Percentiles rank a stretch among this genome's conserved stretches.
These are phyloP conservation scores for Drosophila greeni DNA, from an alignment of 2,888 invertebrate species.

Conservation along the genomic window DNA sequence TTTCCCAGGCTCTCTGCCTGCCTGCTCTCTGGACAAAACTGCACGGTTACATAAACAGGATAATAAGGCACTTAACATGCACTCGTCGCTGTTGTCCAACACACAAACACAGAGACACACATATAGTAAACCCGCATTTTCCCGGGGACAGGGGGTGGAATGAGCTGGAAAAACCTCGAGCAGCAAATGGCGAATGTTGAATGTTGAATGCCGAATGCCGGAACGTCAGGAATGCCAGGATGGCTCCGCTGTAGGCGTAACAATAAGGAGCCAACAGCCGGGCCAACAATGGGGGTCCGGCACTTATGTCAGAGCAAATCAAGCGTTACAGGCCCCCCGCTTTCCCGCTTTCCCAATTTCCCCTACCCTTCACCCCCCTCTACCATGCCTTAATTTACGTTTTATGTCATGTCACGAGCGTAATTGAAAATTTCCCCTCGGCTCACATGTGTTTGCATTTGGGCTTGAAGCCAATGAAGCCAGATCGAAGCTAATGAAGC, in stretches of 20 bases:
- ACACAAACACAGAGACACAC: too few species aligned
- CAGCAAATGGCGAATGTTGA: constrained; percentile 42
- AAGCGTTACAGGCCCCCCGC: constrained; percentile 51
- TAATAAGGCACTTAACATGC: constrained; percentile 76
- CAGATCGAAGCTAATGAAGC: constrained; percentile 36
- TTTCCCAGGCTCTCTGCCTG: neutral
- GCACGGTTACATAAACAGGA: constrained; percentile 70
- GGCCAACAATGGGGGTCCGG: constrained; percentile 37
- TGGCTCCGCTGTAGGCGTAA: constrained; percentile 51
- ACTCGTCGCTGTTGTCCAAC: constrained; percentile 61
- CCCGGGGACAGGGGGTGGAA: neutral
- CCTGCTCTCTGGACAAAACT: constrained; percentile 49
- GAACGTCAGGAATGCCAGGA: constrained; percentile 40
- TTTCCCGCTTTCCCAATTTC: neutral
- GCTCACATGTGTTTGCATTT: constrained; percentile 23
- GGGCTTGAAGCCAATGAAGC: constrained; percentile 13
- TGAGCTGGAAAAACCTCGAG: constrained; percentile 42
- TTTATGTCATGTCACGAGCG: constrained; percentile 73
- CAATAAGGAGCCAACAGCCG: constrained; percentile 41
- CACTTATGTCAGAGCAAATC: constrained; percentile 71
- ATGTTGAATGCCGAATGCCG: constrained; percentile 23
- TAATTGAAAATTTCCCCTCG: constrained; percentile 66
- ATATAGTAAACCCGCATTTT: neutral
- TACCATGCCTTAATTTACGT: constrained; percentile 69
- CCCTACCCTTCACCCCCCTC: too few species aligned